Evolutionary conservation across 1,140 invertebrate species (phyloP), one percentile per base, ranked within the genome.

Genomic region (Zaprionus inermis): DNA sequence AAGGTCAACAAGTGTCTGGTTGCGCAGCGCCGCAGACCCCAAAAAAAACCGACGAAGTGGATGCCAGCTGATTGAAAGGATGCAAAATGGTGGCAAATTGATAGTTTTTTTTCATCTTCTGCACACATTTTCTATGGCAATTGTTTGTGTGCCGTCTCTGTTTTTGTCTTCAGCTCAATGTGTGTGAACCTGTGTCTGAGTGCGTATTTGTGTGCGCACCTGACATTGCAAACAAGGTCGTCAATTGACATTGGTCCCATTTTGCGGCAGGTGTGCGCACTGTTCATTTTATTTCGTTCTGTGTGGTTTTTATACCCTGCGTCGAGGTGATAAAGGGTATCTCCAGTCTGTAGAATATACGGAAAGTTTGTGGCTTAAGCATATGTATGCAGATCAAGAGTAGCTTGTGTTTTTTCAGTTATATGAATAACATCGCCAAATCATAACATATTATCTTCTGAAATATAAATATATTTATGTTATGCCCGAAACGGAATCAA

Each of bases 1-100:
- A 66, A 68, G 81, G 78, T 65, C 81, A 84, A 85, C 81, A 84
- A 84, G 81, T 84, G 81, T 84, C 73, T 84, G 66, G 36, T 81
- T 24, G 12, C n/a, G 38, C 38, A 38, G 36, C 14, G 36, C 6
- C n/a, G n/a, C n/a, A 38, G 36, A 14, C n/a, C 38, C 9, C 54
- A 32, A 54, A 60, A 38, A 72, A 18, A 6, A 22, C 3, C 16
- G 30, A 14, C 30, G 36, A 22, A 12, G 20, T 22, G 38, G 30
- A 28, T 34, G 56, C 44, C 12, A 30, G 51, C 24, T 49, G 66
- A 63, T 69, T 70, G 59, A 70, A 70, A 70, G 72, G 66, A 70
- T 74, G 44, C 58, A 60, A 51, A 65, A 46, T 51, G 38, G 34
- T 51, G 38, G 34, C 66, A 70, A 74, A 70, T 74, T 64, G 72